Evolutionary conservation across 2,113 vertebrate genomes (phyloP).

Genomic region (Malurus melanocephalus): DNA sequence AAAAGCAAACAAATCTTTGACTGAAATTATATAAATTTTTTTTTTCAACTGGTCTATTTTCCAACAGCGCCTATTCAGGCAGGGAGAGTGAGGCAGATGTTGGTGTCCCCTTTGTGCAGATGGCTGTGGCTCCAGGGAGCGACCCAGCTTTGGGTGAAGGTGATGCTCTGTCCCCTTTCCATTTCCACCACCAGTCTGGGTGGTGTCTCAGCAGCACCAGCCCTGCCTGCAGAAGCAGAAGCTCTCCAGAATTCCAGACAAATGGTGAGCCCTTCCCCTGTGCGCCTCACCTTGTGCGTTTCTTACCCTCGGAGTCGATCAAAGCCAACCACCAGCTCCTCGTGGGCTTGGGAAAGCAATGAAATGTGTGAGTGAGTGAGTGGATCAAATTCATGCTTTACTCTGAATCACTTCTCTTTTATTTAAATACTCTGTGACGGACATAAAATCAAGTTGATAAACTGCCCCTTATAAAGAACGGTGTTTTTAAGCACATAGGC

Average conservation of each 20-base stretch:
- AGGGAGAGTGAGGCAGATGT: neutral
- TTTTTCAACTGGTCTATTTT: no score
- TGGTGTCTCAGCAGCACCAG: neutral
- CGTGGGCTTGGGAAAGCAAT: neutral
- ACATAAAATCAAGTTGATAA: neutral
- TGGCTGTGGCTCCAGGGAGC: neutral
- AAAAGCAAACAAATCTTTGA: no score
- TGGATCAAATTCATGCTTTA: neutral
- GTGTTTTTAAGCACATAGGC: neutral
- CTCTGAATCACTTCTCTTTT: neutral
- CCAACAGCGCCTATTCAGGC: neutral
- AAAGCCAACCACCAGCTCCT: neutral
- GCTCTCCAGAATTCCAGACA: neutral
- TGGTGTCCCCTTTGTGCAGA: neutral
- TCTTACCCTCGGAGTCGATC: neutral
- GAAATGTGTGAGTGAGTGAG: neutral
- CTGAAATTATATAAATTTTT: no score
- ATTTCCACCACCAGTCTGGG: no score
- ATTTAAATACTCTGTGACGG: neutral
- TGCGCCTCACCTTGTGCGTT: neutral
- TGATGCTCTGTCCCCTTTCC: neutral
- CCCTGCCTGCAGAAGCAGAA: neutral
- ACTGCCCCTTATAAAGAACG: neutral
- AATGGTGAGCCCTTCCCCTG: accelerated
- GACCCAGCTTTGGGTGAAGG: neutral